Evolutionary conservation across 2,797 vertebrate genomes (phyloP).

Genomic region (Menidia menidia): DNA sequence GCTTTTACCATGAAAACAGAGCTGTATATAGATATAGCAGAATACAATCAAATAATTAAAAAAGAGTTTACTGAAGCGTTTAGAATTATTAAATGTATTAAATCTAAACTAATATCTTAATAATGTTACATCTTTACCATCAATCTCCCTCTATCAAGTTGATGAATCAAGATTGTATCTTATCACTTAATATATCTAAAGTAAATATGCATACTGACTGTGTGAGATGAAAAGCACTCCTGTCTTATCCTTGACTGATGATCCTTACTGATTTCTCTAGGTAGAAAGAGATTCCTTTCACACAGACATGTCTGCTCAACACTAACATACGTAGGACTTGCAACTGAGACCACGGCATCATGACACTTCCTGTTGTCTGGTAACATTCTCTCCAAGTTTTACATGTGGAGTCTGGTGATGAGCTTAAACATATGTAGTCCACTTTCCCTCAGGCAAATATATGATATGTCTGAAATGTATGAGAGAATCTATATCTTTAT

Average conservation of each 20-base stretch:
- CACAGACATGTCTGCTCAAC: neutral
- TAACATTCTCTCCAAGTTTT: neutral
- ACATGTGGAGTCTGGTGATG: constrained; percentile 4
- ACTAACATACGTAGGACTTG: constrained; percentile 9
- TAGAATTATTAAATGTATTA: too few species aligned
- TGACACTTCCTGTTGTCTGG: constrained; percentile 63
- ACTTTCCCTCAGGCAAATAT: neutral
- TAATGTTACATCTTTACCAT: too few species aligned
- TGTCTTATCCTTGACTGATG: neutral
- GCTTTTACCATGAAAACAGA: too few species aligned
- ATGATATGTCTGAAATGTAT: too few species aligned
- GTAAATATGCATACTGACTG: neutral
- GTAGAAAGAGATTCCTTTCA: constrained; percentile 1
- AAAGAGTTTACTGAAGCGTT: too few species aligned
- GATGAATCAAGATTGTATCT: too few species aligned
- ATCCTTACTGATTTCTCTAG: constrained; percentile 18
- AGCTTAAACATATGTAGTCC: constrained; percentile 4
- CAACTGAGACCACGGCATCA: constrained; percentile 63
- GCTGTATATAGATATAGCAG: too few species aligned
- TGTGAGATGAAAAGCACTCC: neutral
- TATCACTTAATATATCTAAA: neutral
- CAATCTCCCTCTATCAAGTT: too few species aligned
- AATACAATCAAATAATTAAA: too few species aligned
- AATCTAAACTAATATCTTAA: too few species aligned
- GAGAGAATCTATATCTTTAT: neutral